Conservation (phyloP, 2,888 invertebrate genomes). For the Odontocolon sp. region DNA sequence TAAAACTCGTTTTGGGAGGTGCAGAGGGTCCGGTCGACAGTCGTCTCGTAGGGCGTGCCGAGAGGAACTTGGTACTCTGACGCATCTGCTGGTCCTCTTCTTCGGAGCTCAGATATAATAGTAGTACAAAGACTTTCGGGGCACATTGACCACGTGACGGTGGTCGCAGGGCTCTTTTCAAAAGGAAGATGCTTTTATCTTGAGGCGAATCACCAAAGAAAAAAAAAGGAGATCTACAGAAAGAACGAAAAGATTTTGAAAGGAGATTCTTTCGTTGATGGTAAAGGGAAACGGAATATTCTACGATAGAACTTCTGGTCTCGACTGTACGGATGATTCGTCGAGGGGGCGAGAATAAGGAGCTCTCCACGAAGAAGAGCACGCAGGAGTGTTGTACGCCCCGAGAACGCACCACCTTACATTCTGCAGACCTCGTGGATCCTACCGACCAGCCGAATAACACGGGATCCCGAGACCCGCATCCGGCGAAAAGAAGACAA, state of each 20-base stretch:
- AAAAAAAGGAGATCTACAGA: slow-evolving; percentile 18
- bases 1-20: slow-evolving; percentile 75
- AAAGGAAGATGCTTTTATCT: slow-evolving; percentile 62
- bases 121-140: slow-evolving; percentile 33
- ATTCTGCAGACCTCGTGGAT: neutral
- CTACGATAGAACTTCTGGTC: slow-evolving; percentile 35
- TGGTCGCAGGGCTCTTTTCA: slow-evolving; percentile 59
- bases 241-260: slow-evolving; percentile 6
- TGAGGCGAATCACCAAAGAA: neutral
- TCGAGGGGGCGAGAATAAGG: slow-evolving; percentile 52
- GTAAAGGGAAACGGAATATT: neutral
- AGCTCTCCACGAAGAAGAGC: slow-evolving; percentile 29
- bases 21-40: slow-evolving; percentile 42
- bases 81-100: slow-evolving; percentile 42
- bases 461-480: slow-evolving; percentile 41
- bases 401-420: neutral
- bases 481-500: slow-evolving; percentile 48
- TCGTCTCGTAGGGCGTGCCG: slow-evolving; percentile 56
- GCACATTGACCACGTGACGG: neutral
- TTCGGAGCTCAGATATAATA: slow-evolving; percentile 21
- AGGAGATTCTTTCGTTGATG: too few relatives aligned
- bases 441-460: slow-evolving; percentile 36
- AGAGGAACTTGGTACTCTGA: slow-evolving; percentile 31
- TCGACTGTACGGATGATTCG: slow-evolving; percentile 56
- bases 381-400: slow-evolving; percentile 10